Conservation (phyloP, 2,888 invertebrate genomes). For the Dryocosmus kuriphilus region DNA sequence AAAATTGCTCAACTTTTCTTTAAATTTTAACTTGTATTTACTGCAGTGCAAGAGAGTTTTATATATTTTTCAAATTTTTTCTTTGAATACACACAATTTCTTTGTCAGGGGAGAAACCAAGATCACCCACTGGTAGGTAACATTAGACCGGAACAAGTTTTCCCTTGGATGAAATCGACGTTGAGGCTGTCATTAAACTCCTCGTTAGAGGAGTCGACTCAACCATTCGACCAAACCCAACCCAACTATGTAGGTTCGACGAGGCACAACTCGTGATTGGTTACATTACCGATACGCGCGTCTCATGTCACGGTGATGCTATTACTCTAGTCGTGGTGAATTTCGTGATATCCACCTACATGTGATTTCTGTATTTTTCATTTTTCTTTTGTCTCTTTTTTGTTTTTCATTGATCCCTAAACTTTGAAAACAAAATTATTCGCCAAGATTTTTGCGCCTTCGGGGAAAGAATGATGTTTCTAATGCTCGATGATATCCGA, state of each 20-base stretch:
- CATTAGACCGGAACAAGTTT: slow-evolving; percentile 52
- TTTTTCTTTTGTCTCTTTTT: background rate
- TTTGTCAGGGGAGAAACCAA: background rate
- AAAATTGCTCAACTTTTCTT: no score
- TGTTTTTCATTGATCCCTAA: no score
- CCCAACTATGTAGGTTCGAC: slow-evolving; percentile 56
- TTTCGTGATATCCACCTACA: slow-evolving; percentile 40
- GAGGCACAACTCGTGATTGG: slow-evolving; percentile 72
- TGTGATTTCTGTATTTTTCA: background rate
- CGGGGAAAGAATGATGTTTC: no score
- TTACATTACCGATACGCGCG: slow-evolving; percentile 78
- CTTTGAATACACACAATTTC: background rate
- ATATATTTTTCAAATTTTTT: no score
- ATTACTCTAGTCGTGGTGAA: slow-evolving; percentile 75
- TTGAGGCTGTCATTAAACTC: slow-evolving; percentile 77
- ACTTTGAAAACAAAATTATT: no score
- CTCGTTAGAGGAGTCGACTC: slow-evolving; percentile 67
- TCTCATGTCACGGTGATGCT: slow-evolving; percentile 73
- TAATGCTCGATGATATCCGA: no score
- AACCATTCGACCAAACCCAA: slow-evolving; percentile 51
- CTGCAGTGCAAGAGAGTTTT: background rate
- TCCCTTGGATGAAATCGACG: slow-evolving; percentile 64
- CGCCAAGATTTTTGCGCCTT: no score
- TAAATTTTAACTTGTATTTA: background rate
- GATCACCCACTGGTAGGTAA: background rate